Evolutionary conservation across 2,113 vertebrate species (phyloP).

Genomic region (Hoplias malabaricus): DNA sequence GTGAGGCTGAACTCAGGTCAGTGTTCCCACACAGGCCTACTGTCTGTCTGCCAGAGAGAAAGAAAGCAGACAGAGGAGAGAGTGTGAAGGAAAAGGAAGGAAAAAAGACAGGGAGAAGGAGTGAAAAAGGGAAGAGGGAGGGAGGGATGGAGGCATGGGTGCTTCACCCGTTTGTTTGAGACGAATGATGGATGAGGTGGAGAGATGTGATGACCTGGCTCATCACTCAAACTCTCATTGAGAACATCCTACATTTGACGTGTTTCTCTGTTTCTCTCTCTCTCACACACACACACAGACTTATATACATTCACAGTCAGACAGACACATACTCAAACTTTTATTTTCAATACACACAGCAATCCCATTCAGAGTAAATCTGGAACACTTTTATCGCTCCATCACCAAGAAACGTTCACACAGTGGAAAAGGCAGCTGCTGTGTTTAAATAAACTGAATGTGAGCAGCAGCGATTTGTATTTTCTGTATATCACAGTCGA

Average conservation of each 20-base stretch:
- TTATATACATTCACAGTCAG: neutral
- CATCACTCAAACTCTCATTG: slow-evolving; percentile 82
- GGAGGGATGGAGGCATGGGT: slow-evolving; percentile 65
- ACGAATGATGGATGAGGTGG: slow-evolving; percentile 81
- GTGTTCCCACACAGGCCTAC: slow-evolving; percentile 41
- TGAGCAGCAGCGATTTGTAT: too few species aligned
- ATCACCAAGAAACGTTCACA: too few species aligned
- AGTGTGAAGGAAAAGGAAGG: neutral
- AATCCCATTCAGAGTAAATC: too few species aligned
- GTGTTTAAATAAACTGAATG: too few species aligned
- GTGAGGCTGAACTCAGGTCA: slow-evolving; percentile 67
- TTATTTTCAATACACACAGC: too few species aligned
- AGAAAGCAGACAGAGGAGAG: slow-evolving; percentile 5
- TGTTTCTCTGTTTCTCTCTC: too few species aligned
- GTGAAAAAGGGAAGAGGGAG: slow-evolving; percentile 63
- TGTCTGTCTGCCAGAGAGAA: slow-evolving; percentile 48
- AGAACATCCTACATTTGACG: slow-evolving; percentile 57
- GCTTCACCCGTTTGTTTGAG: slow-evolving; percentile 64
- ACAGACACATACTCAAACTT: neutral
- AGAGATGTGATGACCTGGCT: slow-evolving; percentile 80
- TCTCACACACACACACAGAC: neutral
- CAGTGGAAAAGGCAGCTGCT: too few species aligned
- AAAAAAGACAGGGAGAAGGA: slow-evolving; percentile 50
- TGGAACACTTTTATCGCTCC: too few species aligned
- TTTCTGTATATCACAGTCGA: too few species aligned